These are phyloP conservation scores for Haplotaxodon microlepis DNA, from an alignment of 2,113 vertebrate species.

Conservation along the genomic window DNA sequence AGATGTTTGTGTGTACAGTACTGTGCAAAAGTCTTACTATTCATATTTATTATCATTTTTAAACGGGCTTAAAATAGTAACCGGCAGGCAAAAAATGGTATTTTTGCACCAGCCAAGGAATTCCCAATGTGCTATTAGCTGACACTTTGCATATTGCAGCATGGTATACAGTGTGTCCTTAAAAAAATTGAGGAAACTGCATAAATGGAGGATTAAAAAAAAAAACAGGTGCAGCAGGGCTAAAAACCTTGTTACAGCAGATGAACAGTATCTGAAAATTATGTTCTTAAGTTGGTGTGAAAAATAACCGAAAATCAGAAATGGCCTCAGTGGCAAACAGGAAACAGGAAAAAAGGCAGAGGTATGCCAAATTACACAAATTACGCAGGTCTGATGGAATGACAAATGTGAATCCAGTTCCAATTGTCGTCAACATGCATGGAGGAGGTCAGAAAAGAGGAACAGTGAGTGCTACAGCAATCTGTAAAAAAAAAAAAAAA, in stretches of 20 bases:
- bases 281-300: neutral
- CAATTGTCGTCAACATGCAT: neutral
- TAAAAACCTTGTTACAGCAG: neutral
- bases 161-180: neutral
- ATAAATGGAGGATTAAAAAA: accelerated
- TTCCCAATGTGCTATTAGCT: neutral
- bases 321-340: neutral
- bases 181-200: neutral
- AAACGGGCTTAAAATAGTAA: neutral
- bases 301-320: neutral
- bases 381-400: neutral
- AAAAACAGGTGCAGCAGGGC: neutral
- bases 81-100: neutral
- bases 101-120: neutral
- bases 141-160: neutral
- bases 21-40: neutral
- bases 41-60: neutral
- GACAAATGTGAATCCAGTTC: neutral
- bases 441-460: neutral
- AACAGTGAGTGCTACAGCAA: neutral
- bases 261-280: neutral
- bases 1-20: neutral
- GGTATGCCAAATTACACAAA: neutral
- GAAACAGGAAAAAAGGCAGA: neutral
- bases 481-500: neutral